phyloP scores from a whole-genome alignment of 2,888 invertebrate genomes.

The Hydropsyche betteni region DNA sequence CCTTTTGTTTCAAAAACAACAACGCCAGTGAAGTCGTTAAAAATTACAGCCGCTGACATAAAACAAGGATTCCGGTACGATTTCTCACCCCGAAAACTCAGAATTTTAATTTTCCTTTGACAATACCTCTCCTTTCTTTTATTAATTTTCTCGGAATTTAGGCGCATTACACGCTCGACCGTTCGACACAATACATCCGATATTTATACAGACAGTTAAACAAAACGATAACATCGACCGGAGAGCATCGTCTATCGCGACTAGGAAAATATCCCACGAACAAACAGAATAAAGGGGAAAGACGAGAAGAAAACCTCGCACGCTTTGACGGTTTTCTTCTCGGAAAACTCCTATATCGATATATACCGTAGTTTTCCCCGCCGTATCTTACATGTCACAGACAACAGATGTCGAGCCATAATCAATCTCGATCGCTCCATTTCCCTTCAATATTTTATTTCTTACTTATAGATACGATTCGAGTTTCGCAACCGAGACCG shows the following conservation, averaged over 20 bases:
- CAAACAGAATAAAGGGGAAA: too few relatives aligned
- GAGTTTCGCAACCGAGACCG: slow-evolving; percentile 20
- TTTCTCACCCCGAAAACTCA: neutral
- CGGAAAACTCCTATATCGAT: too few relatives aligned
- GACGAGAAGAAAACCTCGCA: too few relatives aligned
- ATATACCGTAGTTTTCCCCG: too few relatives aligned
- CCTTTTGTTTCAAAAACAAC: neutral
- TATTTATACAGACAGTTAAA: too few relatives aligned
- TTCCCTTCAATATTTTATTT: slow-evolving; percentile 13
- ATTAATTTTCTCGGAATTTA: too few relatives aligned
- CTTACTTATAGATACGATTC: neutral
- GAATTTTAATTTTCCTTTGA: slow-evolving; percentile 3
- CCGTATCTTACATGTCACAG: neutral
- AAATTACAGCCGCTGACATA: neutral
- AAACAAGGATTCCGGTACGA: slow-evolving; percentile 4
- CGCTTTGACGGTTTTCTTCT: too few relatives aligned
- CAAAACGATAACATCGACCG: too few relatives aligned
- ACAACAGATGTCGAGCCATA: slow-evolving; percentile 22
- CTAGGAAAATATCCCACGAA: too few relatives aligned
- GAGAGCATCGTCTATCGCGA: too few relatives aligned
- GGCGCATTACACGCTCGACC: too few relatives aligned
- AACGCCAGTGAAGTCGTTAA: neutral
- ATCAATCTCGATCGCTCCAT: slow-evolving; percentile 15
- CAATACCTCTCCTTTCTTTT: neutral
- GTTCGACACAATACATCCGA: too few relatives aligned